These are phyloP conservation scores for Trisateles emortualis DNA, from an alignment of 2,888 invertebrate genomes.

Conservation along the genomic window DNA sequence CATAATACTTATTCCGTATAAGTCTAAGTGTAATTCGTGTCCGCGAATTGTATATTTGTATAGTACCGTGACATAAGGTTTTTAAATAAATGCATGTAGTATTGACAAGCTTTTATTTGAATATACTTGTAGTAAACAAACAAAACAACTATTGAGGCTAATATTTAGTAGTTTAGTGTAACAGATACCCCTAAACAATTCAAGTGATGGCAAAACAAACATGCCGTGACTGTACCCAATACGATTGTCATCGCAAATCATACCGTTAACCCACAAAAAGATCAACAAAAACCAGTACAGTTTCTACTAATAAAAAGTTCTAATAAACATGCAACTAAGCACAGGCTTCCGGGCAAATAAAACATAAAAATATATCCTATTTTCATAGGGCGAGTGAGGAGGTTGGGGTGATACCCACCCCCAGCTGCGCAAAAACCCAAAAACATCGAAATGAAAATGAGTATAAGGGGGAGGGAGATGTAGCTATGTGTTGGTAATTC, in stretches of 20 bases:
- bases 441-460: conserved; percentile 88
- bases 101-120: neutral
- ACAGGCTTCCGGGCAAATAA: conserved; percentile 86
- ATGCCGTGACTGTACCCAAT: conserved; percentile 75
- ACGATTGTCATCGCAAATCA: conserved; percentile 76
- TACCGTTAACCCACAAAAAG: conserved; percentile 56
- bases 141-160: neutral
- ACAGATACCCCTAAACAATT: conserved; percentile 29
- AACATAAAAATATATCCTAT: conserved; percentile 88
- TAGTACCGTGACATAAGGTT: no score
- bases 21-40: no score
- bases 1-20: no score
- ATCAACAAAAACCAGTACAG: conserved; percentile 70
- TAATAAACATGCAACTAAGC: conserved; percentile 87
- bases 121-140: no score
- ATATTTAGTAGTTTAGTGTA: conserved; percentile 4
- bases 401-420: conserved; percentile 58
- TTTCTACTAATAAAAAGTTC: conserved; percentile 86
- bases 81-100: no score
- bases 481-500: conserved; percentile 85
- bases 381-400: conserved; percentile 85
- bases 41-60: no score
- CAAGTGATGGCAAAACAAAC: conserved; percentile 50
- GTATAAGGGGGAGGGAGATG: conserved; percentile 72
- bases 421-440: conserved; percentile 87